Conservation (phyloP, 2,797 vertebrate species). For the Tenualosa thibaudeaui region DNA sequence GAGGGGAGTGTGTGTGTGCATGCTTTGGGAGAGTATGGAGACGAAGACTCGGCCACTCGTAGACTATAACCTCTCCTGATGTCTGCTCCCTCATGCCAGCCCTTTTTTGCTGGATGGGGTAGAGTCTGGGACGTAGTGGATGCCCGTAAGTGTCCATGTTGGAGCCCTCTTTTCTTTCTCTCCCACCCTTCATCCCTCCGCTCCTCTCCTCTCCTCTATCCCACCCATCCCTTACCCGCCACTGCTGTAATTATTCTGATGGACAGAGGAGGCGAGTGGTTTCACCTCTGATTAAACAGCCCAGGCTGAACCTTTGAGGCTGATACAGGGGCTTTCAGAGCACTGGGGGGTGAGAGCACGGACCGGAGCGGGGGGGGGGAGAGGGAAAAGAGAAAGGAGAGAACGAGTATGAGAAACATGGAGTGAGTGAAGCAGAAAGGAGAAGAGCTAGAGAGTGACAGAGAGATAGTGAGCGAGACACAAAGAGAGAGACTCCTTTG, state of each 20-base stretch:
- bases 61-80: constrained; percentile 11
- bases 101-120: neutral
- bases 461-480: neutral
- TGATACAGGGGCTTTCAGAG: constrained; percentile 2
- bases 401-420: neutral
- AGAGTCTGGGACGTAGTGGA: neutral
- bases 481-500: constrained; percentile 17
- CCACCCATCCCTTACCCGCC: neutral
- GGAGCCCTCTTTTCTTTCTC: neutral
- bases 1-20: neutral
- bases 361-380: neutral
- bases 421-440: neutral
- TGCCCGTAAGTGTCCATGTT: neutral
- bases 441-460: constrained; percentile 11
- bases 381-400: neutral
- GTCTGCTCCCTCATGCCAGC: constrained; percentile 1
- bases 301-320: constrained; percentile 6
- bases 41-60: neutral
- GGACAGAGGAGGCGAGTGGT: constrained; percentile 15
- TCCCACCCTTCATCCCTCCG: neutral
- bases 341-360: neutral
- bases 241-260: constrained; percentile 16
- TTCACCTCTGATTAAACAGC: constrained; percentile 31
- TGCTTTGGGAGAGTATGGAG: neutral
- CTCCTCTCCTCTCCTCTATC: neutral